phyloP scores from a whole-genome alignment of 2,113 vertebrate genomes.

The Pseudorhombus dupliciocellatus region DNA sequence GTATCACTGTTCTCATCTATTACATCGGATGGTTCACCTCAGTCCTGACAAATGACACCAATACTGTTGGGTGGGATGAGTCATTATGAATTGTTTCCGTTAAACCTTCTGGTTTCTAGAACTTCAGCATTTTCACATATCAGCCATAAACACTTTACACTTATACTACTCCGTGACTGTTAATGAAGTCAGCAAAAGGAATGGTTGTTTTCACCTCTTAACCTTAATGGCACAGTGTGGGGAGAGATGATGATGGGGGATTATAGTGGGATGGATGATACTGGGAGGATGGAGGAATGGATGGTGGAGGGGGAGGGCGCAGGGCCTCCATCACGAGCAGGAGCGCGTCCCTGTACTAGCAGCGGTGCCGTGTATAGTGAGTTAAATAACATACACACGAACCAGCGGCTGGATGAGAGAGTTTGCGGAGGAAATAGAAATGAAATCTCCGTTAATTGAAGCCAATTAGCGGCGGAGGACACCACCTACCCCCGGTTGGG shows the following conservation, averaged over 20 bases:
- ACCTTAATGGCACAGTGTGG: neutral
- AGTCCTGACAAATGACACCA: no score
- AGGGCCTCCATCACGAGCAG: slow-evolving; percentile 48
- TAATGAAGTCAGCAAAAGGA: no score
- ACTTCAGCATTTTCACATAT: no score
- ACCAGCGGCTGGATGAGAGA: neutral
- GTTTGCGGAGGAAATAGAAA: neutral
- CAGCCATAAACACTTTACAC: no score
- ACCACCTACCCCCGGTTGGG: slow-evolving; percentile 92
- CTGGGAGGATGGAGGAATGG: neutral
- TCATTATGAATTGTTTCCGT: no score
- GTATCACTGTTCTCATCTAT: no score
- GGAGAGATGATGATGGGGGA: neutral
- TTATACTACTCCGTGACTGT: no score
- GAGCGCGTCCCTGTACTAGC: neutral
- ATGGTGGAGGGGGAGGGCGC: slow-evolving; percentile 15
- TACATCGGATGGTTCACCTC: no score
- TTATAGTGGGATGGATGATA: neutral
- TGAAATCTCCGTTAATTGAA: neutral
- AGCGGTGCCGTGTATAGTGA: neutral
- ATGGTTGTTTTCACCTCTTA: neutral
- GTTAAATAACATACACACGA: neutral
- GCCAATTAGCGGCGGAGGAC: neutral
- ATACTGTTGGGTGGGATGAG: no score
- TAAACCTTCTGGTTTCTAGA: neutral